These are phyloP conservation scores for Ciconia stormi DNA, from an alignment of 2,113 vertebrate genomes.

Conservation along the genomic window DNA sequence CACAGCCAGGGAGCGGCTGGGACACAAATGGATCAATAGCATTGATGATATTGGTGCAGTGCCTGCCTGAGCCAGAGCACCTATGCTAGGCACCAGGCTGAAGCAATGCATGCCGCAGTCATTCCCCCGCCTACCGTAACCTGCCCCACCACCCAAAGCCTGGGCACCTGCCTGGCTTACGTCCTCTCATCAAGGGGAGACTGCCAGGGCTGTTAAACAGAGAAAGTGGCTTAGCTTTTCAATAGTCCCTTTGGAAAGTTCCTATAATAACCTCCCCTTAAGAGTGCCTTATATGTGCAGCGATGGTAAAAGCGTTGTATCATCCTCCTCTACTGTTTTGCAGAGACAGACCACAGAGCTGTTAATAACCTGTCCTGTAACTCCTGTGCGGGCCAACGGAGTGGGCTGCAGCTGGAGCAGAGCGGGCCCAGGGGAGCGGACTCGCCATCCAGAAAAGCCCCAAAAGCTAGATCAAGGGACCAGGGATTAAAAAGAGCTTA, in stretches of 20 bases:
- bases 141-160: background rate
- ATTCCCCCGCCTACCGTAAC: background rate
- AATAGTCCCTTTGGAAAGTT: background rate
- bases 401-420: background rate
- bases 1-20: background rate
- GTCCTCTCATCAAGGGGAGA: background rate
- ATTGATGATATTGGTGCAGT: background rate
- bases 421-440: background rate
- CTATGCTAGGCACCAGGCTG: background rate
- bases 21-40: background rate
- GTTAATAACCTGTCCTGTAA: background rate
- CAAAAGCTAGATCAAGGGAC: background rate
- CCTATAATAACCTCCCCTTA: background rate
- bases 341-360: background rate
- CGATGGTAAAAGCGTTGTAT: background rate
- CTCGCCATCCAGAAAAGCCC: background rate
- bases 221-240: background rate
- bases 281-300: no score
- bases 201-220: background rate
- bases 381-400: background rate
- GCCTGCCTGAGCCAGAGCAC: background rate
- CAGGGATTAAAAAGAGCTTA: background rate
- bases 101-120: accelerated
- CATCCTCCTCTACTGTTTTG: background rate
- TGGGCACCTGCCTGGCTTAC: accelerated